Conservation (phyloP, 2,113 vertebrate species). For the Phaethornis superciliosus region DNA sequence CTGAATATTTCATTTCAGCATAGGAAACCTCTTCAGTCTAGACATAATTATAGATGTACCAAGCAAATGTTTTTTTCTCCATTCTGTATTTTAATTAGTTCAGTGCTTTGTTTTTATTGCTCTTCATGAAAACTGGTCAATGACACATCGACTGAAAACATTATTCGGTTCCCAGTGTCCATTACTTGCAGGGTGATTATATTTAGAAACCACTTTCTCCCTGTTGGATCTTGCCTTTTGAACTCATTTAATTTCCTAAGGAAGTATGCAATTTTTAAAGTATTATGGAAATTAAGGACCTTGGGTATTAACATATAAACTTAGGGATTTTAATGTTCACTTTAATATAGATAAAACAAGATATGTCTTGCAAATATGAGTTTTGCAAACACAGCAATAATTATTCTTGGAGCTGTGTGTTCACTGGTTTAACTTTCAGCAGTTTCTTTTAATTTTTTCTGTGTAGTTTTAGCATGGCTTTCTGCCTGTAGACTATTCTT, state of each 20-base stretch:
- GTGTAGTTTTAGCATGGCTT: conserved; percentile 57
- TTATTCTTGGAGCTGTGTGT: conserved; percentile 12
- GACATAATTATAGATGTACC: not conserved
- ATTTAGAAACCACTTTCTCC: not conserved
- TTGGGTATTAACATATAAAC: not conserved
- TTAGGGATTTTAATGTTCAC: conserved; percentile 30
- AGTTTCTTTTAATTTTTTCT: not conserved
- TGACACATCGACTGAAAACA: not conserved
- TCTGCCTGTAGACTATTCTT: conserved; percentile 38
- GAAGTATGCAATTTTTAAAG: not conserved
- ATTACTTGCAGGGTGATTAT: not conserved
- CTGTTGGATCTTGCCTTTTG: not conserved
- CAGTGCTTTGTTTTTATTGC: not conserved
- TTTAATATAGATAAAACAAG: conserved; percentile 8
- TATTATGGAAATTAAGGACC: not conserved
- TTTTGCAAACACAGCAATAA: conserved; percentile 59
- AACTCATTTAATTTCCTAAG: not conserved
- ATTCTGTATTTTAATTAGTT: not conserved
- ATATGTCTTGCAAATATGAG: conserved; percentile 23
- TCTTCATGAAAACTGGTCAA: not conserved
- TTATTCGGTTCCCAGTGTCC: not conserved
- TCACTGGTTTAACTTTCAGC: not conserved
- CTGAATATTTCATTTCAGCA: not conserved
- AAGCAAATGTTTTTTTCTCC: not conserved
- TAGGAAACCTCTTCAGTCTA: not conserved